These are phyloP conservation scores for Schlechtendalia chinensis DNA, from an alignment of 1,140 invertebrate genomes.

Conservation along the genomic window DNA sequence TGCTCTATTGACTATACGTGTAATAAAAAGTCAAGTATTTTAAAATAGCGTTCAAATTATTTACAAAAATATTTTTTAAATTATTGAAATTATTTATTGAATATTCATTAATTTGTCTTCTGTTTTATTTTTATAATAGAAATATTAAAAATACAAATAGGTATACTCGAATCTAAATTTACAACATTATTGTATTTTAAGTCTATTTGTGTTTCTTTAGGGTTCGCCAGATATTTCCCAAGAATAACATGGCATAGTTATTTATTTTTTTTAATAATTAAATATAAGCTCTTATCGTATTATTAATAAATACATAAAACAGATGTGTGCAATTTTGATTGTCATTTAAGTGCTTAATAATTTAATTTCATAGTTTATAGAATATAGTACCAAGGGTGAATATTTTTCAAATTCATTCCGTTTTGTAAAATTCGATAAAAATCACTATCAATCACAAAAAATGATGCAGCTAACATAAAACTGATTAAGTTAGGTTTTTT, in stretches of 20 bases:
- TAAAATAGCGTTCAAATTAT: background rate
- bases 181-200: background rate
- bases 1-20: too few relatives aligned
- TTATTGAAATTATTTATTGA: background rate
- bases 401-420: background rate
- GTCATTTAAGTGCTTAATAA: slow-evolving; percentile 13
- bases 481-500: too few relatives aligned
- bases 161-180: background rate
- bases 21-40: too few relatives aligned
- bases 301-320: slow-evolving; percentile 2
- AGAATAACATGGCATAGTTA: background rate
- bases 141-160: too few relatives aligned
- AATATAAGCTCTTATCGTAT: background rate
- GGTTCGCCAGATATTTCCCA: background rate
- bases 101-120: too few relatives aligned
- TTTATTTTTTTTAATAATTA: background rate
- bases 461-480: too few relatives aligned
- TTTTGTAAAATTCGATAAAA: background rate
- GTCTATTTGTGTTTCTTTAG: background rate
- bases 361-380: slow-evolving; percentile 13
- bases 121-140: too few relatives aligned
- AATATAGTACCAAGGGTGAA: background rate
- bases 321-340: background rate
- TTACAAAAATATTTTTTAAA: background rate
- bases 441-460: too few relatives aligned